These are phyloP conservation scores for Oostethus manadensis DNA, from an alignment of 2,113 vertebrate genomes.

Conservation along the genomic window DNA sequence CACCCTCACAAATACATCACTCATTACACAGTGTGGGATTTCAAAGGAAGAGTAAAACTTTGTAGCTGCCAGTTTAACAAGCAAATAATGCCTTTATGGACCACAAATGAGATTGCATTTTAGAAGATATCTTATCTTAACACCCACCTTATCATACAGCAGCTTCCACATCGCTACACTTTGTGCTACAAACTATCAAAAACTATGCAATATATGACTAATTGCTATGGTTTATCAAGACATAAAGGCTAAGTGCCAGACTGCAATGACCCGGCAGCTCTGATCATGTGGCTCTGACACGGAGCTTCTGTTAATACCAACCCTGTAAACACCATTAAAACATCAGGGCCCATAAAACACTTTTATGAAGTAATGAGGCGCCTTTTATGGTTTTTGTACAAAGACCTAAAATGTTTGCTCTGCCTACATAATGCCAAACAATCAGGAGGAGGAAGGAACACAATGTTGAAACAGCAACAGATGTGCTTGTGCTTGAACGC, in stretches of 20 bases:
- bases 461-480: not conserved
- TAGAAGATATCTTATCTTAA: slow-evolving; percentile 46
- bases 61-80: slow-evolving; percentile 51
- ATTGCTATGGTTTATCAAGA: slow-evolving; percentile 58
- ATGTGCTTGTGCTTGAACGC: not conserved
- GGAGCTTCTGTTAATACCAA: slow-evolving; percentile 60
- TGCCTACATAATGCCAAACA: slow-evolving; percentile 13
- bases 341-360: slow-evolving; percentile 65
- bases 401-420: slow-evolving; percentile 38
- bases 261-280: slow-evolving; percentile 52
- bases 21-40: slow-evolving; percentile 41
- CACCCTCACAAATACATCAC: slow-evolving; percentile 20
- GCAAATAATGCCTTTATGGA: slow-evolving; percentile 49
- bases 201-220: slow-evolving; percentile 62
- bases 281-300: slow-evolving; percentile 46
- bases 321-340: slow-evolving; percentile 77
- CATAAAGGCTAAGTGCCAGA: slow-evolving; percentile 52
- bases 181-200: slow-evolving; percentile 60
- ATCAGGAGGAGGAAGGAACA: not conserved
- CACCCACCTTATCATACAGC: slow-evolving; percentile 49
- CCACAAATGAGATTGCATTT: slow-evolving; percentile 48
- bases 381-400: slow-evolving; percentile 56
- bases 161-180: slow-evolving; percentile 39
- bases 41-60: slow-evolving; percentile 44
- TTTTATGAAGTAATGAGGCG: slow-evolving; percentile 76